A percentile compares a stretch with the other conserved stretches of the same genome.
phyloP scores from a whole-genome alignment of 1,140 invertebrate genomes.

The Psilanteris sp. region DNA sequence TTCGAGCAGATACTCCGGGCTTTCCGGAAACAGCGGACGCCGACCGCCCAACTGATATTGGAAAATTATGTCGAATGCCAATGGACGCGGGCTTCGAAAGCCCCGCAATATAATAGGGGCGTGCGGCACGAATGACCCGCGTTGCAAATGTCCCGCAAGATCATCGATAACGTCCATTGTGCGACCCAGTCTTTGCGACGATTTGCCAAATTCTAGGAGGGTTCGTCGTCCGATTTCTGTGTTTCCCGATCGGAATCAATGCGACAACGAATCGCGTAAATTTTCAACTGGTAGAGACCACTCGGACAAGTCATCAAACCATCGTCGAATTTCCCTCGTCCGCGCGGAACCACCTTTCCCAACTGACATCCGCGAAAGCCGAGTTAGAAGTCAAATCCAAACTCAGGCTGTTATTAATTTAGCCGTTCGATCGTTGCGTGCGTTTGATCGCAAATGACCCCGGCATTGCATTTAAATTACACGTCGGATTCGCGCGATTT shows the following conservation, averaged over 20 bases:
- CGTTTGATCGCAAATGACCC: too few relatives aligned
- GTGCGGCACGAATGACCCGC: conserved; percentile 53
- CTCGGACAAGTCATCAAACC: too few relatives aligned
- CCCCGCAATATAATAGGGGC: conserved; percentile 50
- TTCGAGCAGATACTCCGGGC: conserved; percentile 53
- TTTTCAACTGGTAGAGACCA: too few relatives aligned
- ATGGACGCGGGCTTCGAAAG: conserved; percentile 46
- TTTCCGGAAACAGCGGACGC: conserved; percentile 45
- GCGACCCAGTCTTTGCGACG: conserved; percentile 39
- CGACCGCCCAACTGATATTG: conserved; percentile 58
- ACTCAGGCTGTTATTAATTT: too few relatives aligned
- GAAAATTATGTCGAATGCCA: conserved; percentile 63
- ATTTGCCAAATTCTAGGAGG: conserved; percentile 36
- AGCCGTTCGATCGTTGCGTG: too few relatives aligned
- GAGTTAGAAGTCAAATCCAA: too few relatives aligned
- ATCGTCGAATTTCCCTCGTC: too few relatives aligned
- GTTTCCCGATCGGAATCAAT: too few relatives aligned
- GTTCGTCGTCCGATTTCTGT: conserved; percentile 40
- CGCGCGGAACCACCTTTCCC: too few relatives aligned
- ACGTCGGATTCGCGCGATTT: too few relatives aligned
- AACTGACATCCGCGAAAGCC: too few relatives aligned
- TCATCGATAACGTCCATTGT: conserved; percentile 42
- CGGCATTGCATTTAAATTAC: too few relatives aligned
- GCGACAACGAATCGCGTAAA: conserved; percentile 47
- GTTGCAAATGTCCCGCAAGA: conserved; percentile 57